phyloP scores from a whole-genome alignment of 2,888 invertebrate species.

The Nymphalis polychloros region DNA sequence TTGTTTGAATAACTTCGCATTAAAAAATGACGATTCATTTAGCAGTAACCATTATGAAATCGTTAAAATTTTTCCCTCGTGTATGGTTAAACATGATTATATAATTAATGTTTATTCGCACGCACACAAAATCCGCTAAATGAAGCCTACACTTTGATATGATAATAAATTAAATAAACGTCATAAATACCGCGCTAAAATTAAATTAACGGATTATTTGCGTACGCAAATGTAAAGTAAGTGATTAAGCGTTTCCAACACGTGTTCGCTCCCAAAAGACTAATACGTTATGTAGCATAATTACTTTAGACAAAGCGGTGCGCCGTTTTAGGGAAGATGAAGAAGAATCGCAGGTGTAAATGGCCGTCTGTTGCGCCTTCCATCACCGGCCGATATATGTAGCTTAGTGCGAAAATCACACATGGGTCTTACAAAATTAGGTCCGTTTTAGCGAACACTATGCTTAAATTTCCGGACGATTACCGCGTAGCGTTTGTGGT shows the following conservation, averaged over 20 bases:
- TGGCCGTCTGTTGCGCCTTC: slow-evolving; percentile 74
- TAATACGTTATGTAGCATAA: slow-evolving; percentile 79
- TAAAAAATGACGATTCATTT: slow-evolving; percentile 55
- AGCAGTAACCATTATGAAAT: slow-evolving; percentile 62
- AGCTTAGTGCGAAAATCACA: slow-evolving; percentile 39
- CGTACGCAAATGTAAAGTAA: slow-evolving; percentile 78
- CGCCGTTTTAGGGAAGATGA: slow-evolving; percentile 78
- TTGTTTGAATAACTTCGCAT: slow-evolving; percentile 40
- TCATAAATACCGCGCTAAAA: slow-evolving; percentile 75
- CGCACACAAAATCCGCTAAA: slow-evolving; percentile 69
- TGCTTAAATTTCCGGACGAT: slow-evolving; percentile 50
- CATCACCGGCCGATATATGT: slow-evolving; percentile 54
- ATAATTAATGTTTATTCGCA: slow-evolving; percentile 72
- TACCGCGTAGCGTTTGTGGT: slow-evolving; percentile 66
- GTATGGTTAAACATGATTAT: slow-evolving; percentile 65
- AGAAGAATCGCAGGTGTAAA: slow-evolving; percentile 81
- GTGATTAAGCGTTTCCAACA: slow-evolving; percentile 79
- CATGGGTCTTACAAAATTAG: slow-evolving; percentile 48
- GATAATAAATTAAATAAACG: slow-evolving; percentile 78
- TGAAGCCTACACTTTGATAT: slow-evolving; percentile 75
- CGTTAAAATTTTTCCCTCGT: slow-evolving; percentile 64
- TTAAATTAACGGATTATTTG: slow-evolving; percentile 79
- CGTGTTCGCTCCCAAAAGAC: slow-evolving; percentile 78
- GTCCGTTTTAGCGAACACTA: slow-evolving; percentile 60
- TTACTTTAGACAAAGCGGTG: slow-evolving; percentile 76